A percentile compares a stretch with the other conserved stretches of the same genome.
phyloP scores from a whole-genome alignment of 1,140 invertebrate species.

The Atta colombica region DNA sequence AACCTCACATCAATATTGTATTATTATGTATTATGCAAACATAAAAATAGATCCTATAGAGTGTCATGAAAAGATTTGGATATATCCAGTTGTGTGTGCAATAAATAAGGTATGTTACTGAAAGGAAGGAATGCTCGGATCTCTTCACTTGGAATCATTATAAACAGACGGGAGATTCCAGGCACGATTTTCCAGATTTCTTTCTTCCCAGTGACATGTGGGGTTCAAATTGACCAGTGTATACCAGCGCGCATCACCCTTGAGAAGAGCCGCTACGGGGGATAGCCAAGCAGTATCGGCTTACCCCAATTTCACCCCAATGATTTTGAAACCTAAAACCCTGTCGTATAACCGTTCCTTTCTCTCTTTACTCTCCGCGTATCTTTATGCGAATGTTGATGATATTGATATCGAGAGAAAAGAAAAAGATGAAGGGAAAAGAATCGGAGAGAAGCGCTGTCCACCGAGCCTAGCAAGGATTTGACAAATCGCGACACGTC shows the following conservation, averaged over 20 bases:
- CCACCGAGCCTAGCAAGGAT: constrained; percentile 65
- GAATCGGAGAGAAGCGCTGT: constrained; percentile 45
- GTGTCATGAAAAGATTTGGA: neutral
- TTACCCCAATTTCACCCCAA: constrained; percentile 86
- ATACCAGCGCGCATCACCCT: constrained; percentile 64
- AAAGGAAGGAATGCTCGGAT: constrained; percentile 14
- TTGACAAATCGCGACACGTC: constrained; percentile 84
- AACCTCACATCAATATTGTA: neutral
- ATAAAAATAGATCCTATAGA: neutral
- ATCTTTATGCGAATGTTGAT: constrained; percentile 69
- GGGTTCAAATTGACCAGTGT: constrained; percentile 80
- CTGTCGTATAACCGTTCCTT: constrained; percentile 60
- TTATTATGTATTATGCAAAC: neutral
- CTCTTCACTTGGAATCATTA: constrained; percentile 59
- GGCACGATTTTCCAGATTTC: constrained; percentile 70
- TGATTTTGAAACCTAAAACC: constrained; percentile 86
- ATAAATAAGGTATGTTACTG: constrained; percentile 28
- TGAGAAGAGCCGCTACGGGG: constrained; percentile 66
- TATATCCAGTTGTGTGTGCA: neutral
- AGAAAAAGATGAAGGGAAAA: constrained; percentile 52
- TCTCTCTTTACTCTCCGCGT: constrained; percentile 25
- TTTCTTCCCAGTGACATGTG: constrained; percentile 72
- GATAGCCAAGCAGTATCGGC: constrained; percentile 80
- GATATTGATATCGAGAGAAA: constrained; percentile 81
- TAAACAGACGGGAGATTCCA: constrained; percentile 58